Evolutionary conservation across 2,888 invertebrate species (phyloP).

Genomic region (Serrognathus titanus): DNA sequence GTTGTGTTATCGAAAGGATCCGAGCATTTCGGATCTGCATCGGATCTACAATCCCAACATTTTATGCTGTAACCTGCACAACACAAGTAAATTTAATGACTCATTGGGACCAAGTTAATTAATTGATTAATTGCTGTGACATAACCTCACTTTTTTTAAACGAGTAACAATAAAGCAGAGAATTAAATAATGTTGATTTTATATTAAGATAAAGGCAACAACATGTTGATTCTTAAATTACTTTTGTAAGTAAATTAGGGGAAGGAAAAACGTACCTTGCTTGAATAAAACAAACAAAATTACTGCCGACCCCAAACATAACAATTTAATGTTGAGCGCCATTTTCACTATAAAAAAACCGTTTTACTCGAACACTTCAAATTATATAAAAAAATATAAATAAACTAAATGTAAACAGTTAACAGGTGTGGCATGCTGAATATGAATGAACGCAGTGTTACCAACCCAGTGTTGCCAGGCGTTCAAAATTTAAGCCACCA

Average conservation of each 20-base stretch:
- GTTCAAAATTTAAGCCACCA: too few species aligned
- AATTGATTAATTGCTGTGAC: not conserved
- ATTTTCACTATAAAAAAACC: too few species aligned
- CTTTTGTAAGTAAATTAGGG: not conserved
- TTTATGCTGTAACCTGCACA: constrained; percentile 58
- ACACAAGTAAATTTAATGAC: not conserved
- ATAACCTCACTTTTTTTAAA: not conserved
- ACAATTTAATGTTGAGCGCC: not conserved
- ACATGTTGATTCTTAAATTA: not conserved
- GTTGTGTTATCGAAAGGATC: constrained; percentile 91
- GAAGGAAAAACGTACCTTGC: constrained; percentile 3
- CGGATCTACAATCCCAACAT: constrained; percentile 90
- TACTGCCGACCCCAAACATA: not conserved
- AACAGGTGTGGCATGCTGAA: not conserved
- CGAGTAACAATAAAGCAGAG: not conserved
- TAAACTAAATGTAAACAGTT: not conserved
- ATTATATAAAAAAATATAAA: not conserved
- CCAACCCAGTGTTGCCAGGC: too few species aligned
- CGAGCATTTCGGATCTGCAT: constrained; percentile 83
- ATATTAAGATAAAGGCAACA: not conserved
- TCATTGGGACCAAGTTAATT: constrained; percentile 1
- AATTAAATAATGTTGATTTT: not conserved
- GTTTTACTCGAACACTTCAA: too few species aligned
- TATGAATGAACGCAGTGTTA: too few species aligned
- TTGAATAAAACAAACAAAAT: constrained; percentile 4